Evolutionary conservation across 2,888 invertebrate species (phyloP).

Genomic region (Athalia rosae): DNA sequence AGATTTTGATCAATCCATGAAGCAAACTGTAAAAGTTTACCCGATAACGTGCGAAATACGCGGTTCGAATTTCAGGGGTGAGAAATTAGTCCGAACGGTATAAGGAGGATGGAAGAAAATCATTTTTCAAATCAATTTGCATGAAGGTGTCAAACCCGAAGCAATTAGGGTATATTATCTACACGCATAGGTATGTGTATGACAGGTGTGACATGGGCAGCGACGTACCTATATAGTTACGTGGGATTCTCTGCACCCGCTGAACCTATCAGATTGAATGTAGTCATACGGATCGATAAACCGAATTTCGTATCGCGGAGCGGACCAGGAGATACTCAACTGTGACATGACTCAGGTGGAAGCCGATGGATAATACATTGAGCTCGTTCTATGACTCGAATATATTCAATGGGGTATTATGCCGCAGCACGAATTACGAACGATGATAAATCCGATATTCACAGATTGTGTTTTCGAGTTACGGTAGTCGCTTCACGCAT

Average conservation of each 20-base stretch:
- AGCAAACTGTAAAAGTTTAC: no score
- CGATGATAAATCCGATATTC: not conserved
- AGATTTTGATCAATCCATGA: no score
- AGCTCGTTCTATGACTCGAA: not conserved
- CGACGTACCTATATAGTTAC: not conserved
- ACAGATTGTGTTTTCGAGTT: not conserved
- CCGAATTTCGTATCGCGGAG: slow-evolving; percentile 1
- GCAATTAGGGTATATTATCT: slow-evolving; percentile 2
- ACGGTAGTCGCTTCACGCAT: no score
- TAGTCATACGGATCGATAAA: slow-evolving; percentile 11
- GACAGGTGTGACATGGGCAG: not conserved
- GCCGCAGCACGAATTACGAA: not conserved
- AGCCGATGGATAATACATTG: slow-evolving; percentile 20
- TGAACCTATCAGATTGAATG: slow-evolving; percentile 6
- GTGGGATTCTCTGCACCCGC: not conserved
- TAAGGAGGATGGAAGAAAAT: no score
- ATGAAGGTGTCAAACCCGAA: not conserved
- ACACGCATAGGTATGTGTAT: not conserved
- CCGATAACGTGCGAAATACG: no score
- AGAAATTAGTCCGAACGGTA: no score
- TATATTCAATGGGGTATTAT: not conserved
- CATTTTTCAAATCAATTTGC: not conserved
- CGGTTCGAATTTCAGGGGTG: no score
- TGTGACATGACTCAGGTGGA: slow-evolving; percentile 19
- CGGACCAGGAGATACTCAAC: not conserved